Conservation (phyloP, 2,888 invertebrate species). For the Drosophila pegasa region DNA sequence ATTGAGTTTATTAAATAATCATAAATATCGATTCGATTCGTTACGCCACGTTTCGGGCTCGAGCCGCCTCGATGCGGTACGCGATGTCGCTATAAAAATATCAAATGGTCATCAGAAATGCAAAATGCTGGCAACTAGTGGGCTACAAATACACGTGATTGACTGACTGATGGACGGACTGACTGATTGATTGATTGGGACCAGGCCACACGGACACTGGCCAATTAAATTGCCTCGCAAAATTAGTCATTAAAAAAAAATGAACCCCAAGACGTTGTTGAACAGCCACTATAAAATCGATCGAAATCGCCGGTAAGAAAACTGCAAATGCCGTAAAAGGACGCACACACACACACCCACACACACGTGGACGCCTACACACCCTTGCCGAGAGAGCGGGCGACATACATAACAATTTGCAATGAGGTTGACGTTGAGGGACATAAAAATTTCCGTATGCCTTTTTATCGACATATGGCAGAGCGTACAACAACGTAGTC, state of each 20-base stretch:
- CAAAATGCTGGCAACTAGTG: constrained; percentile 52
- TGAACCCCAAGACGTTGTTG: constrained; percentile 19
- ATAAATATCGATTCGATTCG: constrained; percentile 74
- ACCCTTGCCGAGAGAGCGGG: neutral
- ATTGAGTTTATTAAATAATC: constrained; percentile 79
- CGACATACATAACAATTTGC: constrained; percentile 63
- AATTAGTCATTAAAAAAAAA: constrained; percentile 60
- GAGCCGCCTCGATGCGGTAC: neutral
- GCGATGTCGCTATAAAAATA: constrained; percentile 33
- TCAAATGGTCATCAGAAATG: constrained; percentile 57
- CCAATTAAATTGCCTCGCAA: constrained; percentile 52
- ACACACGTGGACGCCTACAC: constrained; percentile 7
- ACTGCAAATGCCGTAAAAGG: constrained; percentile 38
- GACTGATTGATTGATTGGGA: constrained; percentile 38
- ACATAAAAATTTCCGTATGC: constrained; percentile 80
- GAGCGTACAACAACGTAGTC: constrained; percentile 45
- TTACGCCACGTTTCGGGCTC: constrained; percentile 12
- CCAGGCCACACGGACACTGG: constrained; percentile 27
- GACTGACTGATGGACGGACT: constrained; percentile 51
- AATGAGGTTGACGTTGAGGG: constrained; percentile 76
- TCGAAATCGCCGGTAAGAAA: constrained; percentile 35
- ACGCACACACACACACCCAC: constrained; percentile 20
- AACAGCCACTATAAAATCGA: constrained; percentile 56
- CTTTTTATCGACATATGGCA: constrained; percentile 67
- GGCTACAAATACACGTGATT: constrained; percentile 38